A percentile compares a stretch with the other conserved stretches of the same genome.
Conservation (phyloP, 1,140 invertebrate genomes). For the Matsumurasca onukii region DNA sequence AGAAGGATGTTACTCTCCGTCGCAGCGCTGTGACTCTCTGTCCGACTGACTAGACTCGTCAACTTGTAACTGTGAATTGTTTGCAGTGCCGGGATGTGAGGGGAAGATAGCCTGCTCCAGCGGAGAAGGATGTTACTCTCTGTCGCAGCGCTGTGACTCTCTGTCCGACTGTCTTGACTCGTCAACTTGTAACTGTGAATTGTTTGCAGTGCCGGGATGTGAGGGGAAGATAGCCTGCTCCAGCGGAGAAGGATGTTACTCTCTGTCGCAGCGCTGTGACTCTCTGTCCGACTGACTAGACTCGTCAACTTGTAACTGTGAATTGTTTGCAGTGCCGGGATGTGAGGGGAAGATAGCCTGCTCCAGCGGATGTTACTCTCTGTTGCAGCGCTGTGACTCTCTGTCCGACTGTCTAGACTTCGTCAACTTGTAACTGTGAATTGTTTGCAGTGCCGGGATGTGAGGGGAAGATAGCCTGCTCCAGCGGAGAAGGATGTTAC, state of each 20-base stretch:
- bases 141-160: conserved; percentile 28
- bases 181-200: too few relatives aligned
- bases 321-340: conserved; percentile 19
- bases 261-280: conserved; percentile 28
- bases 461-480: conserved; percentile 31
- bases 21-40: conserved; percentile 26
- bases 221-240: conserved; percentile 30
- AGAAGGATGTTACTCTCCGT: conserved; percentile 33
- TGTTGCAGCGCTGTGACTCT: conserved; percentile 23
- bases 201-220: conserved; percentile 32
- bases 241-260: conserved; percentile 36
- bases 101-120: conserved; percentile 31
- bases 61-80: too few relatives aligned
- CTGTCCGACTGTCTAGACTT: conserved; percentile 32
- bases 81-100: conserved; percentile 29
- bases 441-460: conserved; percentile 31
- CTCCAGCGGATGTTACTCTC: conserved; percentile 33
- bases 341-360: conserved; percentile 31
- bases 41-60: conserved; percentile 34
- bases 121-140: conserved; percentile 35
- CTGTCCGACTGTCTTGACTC: conserved; percentile 32
- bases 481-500: conserved; percentile 36
- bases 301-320: too few relatives aligned
- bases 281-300: conserved; percentile 31
- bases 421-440: too few relatives aligned